Evolutionary conservation across 2,113 vertebrate species (phyloP).

Genomic region (Benitochromis conjunctus): DNA sequence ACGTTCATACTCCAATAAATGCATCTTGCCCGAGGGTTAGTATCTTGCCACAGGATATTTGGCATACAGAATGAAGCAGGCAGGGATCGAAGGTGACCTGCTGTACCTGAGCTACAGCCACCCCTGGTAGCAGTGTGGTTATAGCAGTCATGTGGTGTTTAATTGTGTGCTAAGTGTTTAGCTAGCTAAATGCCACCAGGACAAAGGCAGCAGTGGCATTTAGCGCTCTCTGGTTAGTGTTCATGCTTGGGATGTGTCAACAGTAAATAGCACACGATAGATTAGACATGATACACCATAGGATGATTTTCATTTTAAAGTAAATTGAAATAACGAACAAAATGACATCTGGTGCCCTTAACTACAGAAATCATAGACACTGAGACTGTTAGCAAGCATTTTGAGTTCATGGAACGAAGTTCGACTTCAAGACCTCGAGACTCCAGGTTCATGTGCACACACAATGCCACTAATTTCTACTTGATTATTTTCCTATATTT

Average conservation of each 20-base stretch:
- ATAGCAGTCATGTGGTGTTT: not conserved
- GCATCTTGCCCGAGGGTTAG: not conserved
- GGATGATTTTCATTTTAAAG: not conserved
- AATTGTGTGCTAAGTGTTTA: not conserved
- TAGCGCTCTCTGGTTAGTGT: not conserved
- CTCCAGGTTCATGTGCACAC: not conserved
- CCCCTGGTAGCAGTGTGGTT: not conserved
- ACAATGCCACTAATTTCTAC: constrained; percentile 29
- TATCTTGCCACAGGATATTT: not conserved
- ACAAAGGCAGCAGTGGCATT: not conserved
- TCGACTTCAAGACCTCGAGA: not conserved
- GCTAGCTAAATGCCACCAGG: not conserved
- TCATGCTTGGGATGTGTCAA: rapidly evolving
- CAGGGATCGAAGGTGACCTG: not conserved
- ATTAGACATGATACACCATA: not conserved
- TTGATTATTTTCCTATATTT: constrained; percentile 53
- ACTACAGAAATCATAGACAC: not conserved
- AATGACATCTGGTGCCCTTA: not conserved
- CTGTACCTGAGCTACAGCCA: not conserved
- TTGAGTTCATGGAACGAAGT: not conserved
- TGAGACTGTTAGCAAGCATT: not conserved
- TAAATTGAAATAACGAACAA: not conserved
- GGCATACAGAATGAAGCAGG: not conserved
- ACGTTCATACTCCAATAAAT: not conserved
- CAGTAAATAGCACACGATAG: not conserved